Conservation (phyloP, 2,888 invertebrate genomes). For the Sinelater perroti region DNA sequence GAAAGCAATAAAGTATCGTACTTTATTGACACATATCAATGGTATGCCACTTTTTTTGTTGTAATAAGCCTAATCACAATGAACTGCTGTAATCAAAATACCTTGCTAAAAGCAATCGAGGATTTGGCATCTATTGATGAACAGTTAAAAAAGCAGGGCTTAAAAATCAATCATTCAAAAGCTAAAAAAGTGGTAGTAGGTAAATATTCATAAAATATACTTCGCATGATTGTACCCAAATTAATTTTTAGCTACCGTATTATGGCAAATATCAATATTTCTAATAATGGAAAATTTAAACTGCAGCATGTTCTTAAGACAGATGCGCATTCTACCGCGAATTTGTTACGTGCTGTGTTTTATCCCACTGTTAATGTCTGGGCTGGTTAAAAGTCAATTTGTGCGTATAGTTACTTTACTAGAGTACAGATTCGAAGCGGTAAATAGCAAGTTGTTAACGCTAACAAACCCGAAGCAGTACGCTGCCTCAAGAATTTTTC, state of each 20-base stretch:
- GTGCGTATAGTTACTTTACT: conserved; percentile 25
- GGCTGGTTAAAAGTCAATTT: conserved; percentile 37
- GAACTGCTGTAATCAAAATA: conserved; percentile 31
- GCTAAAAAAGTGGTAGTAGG: conserved; percentile 26
- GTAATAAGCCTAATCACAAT: conserved; percentile 25
- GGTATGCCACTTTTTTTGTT: conserved; percentile 33
- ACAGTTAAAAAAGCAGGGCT: conserved; percentile 5
- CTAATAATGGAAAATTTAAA: conserved; percentile 37
- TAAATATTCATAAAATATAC: neutral
- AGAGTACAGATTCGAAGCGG: conserved; percentile 30
- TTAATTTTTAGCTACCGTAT: conserved; percentile 20
- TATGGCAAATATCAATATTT: conserved; percentile 20
- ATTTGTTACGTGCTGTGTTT: conserved; percentile 38
- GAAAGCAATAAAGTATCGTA: conserved; percentile 30
- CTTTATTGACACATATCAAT: conserved; percentile 38
- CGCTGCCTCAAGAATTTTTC: neutral
- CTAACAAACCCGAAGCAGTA: neutral
- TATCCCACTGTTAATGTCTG: conserved; percentile 35
- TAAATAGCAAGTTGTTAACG: conserved; percentile 29
- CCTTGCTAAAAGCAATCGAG: conserved; percentile 24
- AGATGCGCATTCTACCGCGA: conserved; percentile 31
- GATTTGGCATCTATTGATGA: conserved; percentile 29
- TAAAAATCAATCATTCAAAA: conserved; percentile 27
- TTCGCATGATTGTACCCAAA: conserved; percentile 7
- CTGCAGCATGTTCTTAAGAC: conserved; percentile 37